Evolutionary conservation across 2,113 vertebrate species (phyloP), one percentile per base, ranked within the genome.

Genomic region (Pitta sordida): DNA sequence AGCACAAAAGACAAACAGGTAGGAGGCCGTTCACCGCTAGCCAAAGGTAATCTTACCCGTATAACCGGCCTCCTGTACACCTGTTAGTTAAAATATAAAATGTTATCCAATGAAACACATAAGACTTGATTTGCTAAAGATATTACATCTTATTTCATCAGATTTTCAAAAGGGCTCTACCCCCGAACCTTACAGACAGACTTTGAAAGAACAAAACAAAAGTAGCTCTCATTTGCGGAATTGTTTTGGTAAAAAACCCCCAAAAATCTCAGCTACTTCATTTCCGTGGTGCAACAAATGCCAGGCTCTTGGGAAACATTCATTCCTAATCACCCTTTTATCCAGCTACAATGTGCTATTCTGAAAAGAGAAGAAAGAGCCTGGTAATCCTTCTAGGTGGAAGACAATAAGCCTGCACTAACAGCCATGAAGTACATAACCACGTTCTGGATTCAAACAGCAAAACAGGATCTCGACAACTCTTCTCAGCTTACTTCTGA

Each of bases 51-150:
- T 94, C 98, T 99, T 98, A 99, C 98, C 98, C 98, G 98, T 78
- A 96, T 84, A 94, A 98, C 98, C 91, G 98, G 98, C 96, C 98
- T 98, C 97, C 98, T 98, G 98, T 97, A 98, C 80, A 98, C 98
- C 98, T 99, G 98, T 98, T 74, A 98, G 98, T 98, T 97, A 98
- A 98, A 98, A 98, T 96, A 98, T 89, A 98, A 93, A 95, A 97
- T 56, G 97, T 97, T 96, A 97, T 97, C 91, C 95, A 94, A 76
- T 53, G 93, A 94, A 93, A 91, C 27, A 94, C 20, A 48, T 27
- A n/a, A 76, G 69, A 73, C 83, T 18, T 43, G 51, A 91, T 88
- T 86, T 81, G 52, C 82, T 82, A 93, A 92, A 96, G 65, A 88
- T 46, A 83, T 6, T 29, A 0, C 3, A 77, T 59, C 73, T 51